Evolutionary conservation across 2,888 invertebrate species (phyloP).

Genomic region (Clivina fossor): DNA sequence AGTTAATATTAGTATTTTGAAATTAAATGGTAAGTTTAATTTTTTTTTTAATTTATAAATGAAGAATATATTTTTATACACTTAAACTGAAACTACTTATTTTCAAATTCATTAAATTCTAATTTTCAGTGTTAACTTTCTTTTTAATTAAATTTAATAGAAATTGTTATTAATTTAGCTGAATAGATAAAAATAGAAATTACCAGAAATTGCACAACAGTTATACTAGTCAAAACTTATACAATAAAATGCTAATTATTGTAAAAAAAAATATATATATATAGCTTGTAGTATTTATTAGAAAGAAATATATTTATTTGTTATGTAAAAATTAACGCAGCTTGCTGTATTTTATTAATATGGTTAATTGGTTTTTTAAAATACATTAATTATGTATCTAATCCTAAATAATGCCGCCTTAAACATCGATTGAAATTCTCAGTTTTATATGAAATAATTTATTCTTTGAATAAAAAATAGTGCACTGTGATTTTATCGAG

Average conservation of each 20-base stretch:
- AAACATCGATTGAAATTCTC: too few species aligned
- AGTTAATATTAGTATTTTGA: too few species aligned
- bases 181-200: neutral
- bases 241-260: constrained; percentile 12
- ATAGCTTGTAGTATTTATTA: constrained; percentile 26
- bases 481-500: too few species aligned
- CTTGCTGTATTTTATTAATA: too few species aligned
- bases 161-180: neutral
- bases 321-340: too few species aligned
- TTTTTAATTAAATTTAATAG: neutral
- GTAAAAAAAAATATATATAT: constrained; percentile 10
- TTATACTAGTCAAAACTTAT: constrained; percentile 17
- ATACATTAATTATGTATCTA: too few species aligned
- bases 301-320: constrained; percentile 21
- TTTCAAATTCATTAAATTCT: neutral
- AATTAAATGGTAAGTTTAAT: too few species aligned
- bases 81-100: neutral
- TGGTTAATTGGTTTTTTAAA: too few species aligned
- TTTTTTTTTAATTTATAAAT: too few species aligned
- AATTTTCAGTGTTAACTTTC: neutral
- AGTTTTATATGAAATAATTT: too few species aligned
- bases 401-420: too few species aligned
- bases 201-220: constrained; percentile 15
- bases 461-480: too few species aligned
- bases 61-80: constrained; percentile 2